A percentile compares a stretch with the other conserved stretches of the same genome.
Evolutionary conservation across 2,888 invertebrate genomes (phyloP).

Genomic region (Ophion obscuratus): DNA sequence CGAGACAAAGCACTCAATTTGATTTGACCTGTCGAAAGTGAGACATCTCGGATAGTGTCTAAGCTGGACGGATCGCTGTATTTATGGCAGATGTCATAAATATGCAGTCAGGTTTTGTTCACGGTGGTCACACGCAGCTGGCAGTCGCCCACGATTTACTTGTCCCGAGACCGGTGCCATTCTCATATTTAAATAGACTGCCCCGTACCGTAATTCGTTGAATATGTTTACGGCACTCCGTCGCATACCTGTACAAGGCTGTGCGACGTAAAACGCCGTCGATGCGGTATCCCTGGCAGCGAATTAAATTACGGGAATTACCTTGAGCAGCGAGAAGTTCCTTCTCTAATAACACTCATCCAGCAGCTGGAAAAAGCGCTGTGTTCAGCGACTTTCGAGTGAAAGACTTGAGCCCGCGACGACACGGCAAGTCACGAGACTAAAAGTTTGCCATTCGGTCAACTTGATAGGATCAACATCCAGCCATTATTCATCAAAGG

Average conservation of each 20-base stretch:
- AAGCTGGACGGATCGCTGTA: constrained; percentile 9
- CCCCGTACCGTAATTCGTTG: constrained; percentile 11
- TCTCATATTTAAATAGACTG: constrained; percentile 14
- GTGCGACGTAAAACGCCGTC: background rate
- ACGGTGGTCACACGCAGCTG: background rate
- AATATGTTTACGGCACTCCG: constrained; percentile 20
- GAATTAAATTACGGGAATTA: background rate
- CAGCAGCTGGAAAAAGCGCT: too few relatives aligned
- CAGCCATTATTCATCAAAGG: background rate
- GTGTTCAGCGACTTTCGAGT: too few relatives aligned
- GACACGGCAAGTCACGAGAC: too few relatives aligned
- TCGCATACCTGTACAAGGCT: constrained; percentile 25
- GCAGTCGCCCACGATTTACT: too few relatives aligned
- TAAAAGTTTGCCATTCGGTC: too few relatives aligned
- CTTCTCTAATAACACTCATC: background rate
- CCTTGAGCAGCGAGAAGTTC: background rate
- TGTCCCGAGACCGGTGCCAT: too few relatives aligned
- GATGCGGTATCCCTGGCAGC: background rate
- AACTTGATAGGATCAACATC: background rate
- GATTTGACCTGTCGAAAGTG: constrained; percentile 25
- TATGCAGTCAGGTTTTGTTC: constrained; percentile 14
- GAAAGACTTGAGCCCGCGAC: too few relatives aligned
- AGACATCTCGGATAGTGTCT: constrained; percentile 6
- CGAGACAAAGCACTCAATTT: background rate
- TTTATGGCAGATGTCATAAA: constrained; percentile 26